Evolutionary conservation across 2,888 invertebrate species (phyloP), one percentile per base, ranked within the genome.

Genomic region (Chloromyia formosa): DNA sequence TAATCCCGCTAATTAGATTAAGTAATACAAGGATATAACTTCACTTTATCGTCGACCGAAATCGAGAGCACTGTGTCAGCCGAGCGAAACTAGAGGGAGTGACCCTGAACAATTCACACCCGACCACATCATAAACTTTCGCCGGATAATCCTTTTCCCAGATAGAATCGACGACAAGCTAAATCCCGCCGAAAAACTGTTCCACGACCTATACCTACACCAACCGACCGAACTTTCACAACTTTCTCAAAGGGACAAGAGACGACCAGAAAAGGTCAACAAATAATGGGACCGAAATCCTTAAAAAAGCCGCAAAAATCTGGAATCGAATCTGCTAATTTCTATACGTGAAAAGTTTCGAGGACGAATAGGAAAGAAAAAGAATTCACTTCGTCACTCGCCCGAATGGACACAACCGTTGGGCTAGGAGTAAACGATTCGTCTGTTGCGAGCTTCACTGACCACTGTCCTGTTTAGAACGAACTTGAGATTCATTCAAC

Each of bases 1-100:
- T 53, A 45, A 56, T 53, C 53, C 58, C 58, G 12, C 58, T 56
- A 71, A 71, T 71, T 42, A 71, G 71, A 71, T 58, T 56, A 71
- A n/a, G n/a, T 69, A 49, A 71, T 5, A 35, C 69, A 58, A 56
- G 56, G 71, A 56, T 14, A 20, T 58, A 14, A 22, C 14, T 66
- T 35, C 27, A 16, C 54, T 16, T 35, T 35, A 56, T 22, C 18
- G 4, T 18, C 56, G 22, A 22, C 60, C 49, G 12, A n/a, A 12
- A 49, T 7, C 12, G 49, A 12, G 49, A 3, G 12, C 23, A 60
- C 60, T 60, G n/a, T 60, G 7, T 35, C 27, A 35, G 27, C 27
- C 60, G 60, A 60, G 23, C 27, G n/a, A 9, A 10, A 23, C 12
- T 9, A 7, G 22, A 1, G 5, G 14, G 27, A 27, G 23, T 23